Percentiles rank a stretch among this genome's conserved stretches.
Conservation (phyloP, 2,797 vertebrate species). For the Ceryle rudis region DNA sequence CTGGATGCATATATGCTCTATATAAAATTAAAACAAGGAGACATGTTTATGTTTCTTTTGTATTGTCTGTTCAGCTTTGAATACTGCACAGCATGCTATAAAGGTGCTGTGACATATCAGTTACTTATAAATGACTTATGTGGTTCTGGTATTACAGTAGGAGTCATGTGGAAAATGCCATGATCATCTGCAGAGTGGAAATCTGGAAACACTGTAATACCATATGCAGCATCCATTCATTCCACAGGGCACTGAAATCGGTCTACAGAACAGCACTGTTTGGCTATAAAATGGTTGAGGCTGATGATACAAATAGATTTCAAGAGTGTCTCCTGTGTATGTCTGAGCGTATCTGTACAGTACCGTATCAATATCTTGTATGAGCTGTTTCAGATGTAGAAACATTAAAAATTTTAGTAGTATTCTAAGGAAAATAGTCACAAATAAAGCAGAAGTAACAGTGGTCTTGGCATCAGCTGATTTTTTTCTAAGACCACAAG, state of each 20-base stretch:
- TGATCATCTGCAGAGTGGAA: not conserved
- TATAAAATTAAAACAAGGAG: not conserved
- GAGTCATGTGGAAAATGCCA: conserved; percentile 8
- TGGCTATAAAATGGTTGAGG: not conserved
- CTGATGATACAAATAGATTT: not conserved
- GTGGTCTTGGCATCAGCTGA: not conserved
- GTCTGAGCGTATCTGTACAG: not conserved
- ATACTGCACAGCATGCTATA: not conserved
- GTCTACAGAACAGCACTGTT: not conserved
- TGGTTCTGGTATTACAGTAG: conserved; percentile 36
- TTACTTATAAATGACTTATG: conserved; percentile 55
- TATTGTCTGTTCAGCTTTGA: not conserved
- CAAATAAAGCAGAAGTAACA: not conserved
- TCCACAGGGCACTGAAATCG: not conserved
- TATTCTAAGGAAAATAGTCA: not conserved
- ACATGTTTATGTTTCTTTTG: not conserved
- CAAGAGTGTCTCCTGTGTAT: not conserved
- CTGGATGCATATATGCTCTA: not conserved
- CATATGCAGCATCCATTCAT: not conserved
- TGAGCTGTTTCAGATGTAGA: not conserved
- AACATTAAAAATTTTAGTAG: not conserved
- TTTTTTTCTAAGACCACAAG: not conserved
- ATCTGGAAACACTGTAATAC: not conserved
- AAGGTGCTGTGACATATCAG: not conserved
- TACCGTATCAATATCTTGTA: not conserved